These are phyloP conservation scores for Manis javanica DNA, from an alignment of 2,797 vertebrate species.

Conservation along the genomic window DNA sequence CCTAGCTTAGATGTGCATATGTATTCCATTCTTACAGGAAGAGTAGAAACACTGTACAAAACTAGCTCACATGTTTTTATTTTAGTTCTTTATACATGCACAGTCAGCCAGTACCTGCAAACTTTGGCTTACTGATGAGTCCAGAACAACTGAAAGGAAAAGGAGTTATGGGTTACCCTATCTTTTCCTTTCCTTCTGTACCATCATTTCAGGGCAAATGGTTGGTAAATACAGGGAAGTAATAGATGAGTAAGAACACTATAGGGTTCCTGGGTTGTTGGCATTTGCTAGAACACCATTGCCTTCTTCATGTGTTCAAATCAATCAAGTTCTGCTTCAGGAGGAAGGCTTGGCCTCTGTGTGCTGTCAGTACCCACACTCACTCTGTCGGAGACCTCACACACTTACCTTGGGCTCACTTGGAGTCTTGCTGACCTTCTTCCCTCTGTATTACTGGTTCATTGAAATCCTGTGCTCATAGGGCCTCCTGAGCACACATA, in stretches of 20 bases:
- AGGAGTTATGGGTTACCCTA: neutral
- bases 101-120: neutral
- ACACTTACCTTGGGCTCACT: neutral
- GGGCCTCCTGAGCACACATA: neutral
- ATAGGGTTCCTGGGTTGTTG: neutral
- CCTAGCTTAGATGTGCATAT: neutral
- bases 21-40: neutral
- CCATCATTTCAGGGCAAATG: neutral
- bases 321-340: neutral
- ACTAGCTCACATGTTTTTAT: neutral
- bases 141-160: neutral
- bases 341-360: neutral
- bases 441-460: too few relatives aligned
- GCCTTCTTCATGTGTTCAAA: neutral
- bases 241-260: neutral
- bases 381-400: neutral
- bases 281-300: neutral
- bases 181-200: neutral
- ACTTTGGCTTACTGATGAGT: neutral
- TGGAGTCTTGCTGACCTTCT: neutral
- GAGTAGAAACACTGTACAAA: neutral
- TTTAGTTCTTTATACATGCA: neutral
- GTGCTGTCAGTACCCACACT: neutral
- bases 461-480: neutral
- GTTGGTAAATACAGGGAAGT: neutral